Evolutionary conservation across 2,113 vertebrate species (phyloP), one percentile per base, ranked within the genome.

Genomic region (Quiscalus mexicanus): DNA sequence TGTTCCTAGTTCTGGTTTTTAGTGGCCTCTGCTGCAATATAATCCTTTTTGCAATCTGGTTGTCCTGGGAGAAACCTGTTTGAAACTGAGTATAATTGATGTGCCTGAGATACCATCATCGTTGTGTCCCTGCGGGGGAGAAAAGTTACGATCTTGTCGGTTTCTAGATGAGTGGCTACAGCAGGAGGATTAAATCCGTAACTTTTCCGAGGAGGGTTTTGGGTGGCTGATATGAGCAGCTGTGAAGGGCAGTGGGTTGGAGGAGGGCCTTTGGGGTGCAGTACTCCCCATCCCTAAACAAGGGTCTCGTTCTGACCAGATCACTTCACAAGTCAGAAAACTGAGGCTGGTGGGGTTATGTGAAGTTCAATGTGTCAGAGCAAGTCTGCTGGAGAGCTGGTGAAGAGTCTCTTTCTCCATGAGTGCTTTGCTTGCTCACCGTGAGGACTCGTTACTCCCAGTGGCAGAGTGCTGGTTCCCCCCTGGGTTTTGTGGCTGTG

Each of bases 71-170:
- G 67, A 82, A 93, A 70, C 53, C 37, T 52, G 35, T 62, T 39
- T 81, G 63, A 75, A 84, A 14, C 20, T 19, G 56, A 1, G 8
- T 4, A 0, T 68, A 47, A 59, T 55, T 60, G 24, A 44, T 4
- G 3, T 16, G 33, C 60, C 41, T 28, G 86, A 60, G 37, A 13
- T 42, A 9, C 1, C 7, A 10, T 74, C 24, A 5, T 45, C 18
- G 39, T 86, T 21, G 5, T 9, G 49, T 44, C 47, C 30, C 11
- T 31, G 30, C 23, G 35, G 33, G 17, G 11, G 52, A 88, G 42
- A 42, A 25, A 45, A 31, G 58, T 85, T 85, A 56, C 0, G 0
- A 2, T 56, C 23, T 69, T 21, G 5, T 5, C 21, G 5, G 16
- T 69, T 87, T 58, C 42, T 59, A 4, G n/a, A 15, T 50, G 79